phyloP scores from a whole-genome alignment of 2,888 invertebrate genomes.

The Lypha dubia region DNA sequence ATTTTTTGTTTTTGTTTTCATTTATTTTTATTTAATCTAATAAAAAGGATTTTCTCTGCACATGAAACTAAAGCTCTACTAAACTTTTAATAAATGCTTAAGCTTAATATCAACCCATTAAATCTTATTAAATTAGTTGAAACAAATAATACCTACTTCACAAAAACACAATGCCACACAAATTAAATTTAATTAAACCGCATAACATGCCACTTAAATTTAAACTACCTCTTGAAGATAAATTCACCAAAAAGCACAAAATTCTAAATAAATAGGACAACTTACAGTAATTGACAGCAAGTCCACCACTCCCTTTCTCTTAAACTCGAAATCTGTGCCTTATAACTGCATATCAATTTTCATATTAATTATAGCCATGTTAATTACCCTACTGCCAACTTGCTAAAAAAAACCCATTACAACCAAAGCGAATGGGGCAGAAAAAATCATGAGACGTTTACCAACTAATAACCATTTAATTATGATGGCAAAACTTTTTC shows the following conservation, averaged over 20 bases:
- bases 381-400: conserved; percentile 60
- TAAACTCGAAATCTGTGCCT: conserved; percentile 26
- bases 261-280: conserved; percentile 21
- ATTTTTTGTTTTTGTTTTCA: no score
- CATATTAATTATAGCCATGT: conserved; percentile 60
- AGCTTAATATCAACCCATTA: no score
- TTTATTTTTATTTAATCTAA: no score
- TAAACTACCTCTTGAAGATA: conserved; percentile 2
- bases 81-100: no score
- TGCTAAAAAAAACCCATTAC: conserved; percentile 23
- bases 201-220: neutral
- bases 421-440: neutral
- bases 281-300: conserved; percentile 33
- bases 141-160: neutral
- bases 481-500: conserved; percentile 62
- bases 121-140: no score
- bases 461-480: conserved; percentile 69
- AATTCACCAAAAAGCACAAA: neutral
- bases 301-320: conserved; percentile 44
- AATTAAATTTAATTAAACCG: neutral
- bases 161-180: neutral
- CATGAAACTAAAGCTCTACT: no score
- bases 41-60: no score
- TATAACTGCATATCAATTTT: conserved; percentile 58
- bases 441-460: conserved; percentile 51